Conservation (phyloP, 2,113 vertebrate species). For the Aspiorhynchus laticeps region DNA sequence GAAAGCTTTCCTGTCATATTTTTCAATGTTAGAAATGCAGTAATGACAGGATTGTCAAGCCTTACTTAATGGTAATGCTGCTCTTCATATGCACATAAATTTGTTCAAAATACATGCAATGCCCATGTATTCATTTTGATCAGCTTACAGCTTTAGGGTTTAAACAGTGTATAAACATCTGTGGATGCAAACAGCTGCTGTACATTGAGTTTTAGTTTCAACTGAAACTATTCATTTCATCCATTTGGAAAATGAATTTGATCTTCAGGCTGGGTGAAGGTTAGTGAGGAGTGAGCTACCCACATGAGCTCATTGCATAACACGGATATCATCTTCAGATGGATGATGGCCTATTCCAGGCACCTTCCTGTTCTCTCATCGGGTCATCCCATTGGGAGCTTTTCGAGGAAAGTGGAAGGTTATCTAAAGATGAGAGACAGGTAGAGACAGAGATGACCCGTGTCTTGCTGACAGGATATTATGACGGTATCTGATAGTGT, state of each 20-base stretch:
- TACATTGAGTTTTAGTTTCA: not conserved
- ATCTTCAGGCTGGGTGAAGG: slow-evolving; percentile 32
- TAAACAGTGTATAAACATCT: not conserved
- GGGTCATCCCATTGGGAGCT: not conserved
- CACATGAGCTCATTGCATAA: slow-evolving; percentile 25
- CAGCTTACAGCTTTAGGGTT: not conserved
- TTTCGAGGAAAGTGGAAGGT: slow-evolving; percentile 40
- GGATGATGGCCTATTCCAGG: slow-evolving; percentile 29
- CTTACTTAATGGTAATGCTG: not conserved
- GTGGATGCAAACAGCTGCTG: not conserved
- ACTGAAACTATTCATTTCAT: not conserved
- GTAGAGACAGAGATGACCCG: not conserved
- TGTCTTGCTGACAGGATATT: slow-evolving; percentile 29
- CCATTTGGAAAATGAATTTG: slow-evolving; percentile 8
- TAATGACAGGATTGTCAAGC: not conserved
- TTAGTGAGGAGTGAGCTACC: not conserved
- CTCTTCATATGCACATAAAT: not conserved
- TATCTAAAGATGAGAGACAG: slow-evolving; percentile 13
- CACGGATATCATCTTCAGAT: slow-evolving; percentile 32
- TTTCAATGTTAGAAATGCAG: not conserved
- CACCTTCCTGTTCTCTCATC: not conserved
- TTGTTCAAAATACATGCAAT: not conserved
- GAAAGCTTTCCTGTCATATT: not conserved
- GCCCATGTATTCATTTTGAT: not conserved
- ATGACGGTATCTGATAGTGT: not conserved